phyloP scores from a whole-genome alignment of 2,888 invertebrate species.

The Hemithea aestivaria region DNA sequence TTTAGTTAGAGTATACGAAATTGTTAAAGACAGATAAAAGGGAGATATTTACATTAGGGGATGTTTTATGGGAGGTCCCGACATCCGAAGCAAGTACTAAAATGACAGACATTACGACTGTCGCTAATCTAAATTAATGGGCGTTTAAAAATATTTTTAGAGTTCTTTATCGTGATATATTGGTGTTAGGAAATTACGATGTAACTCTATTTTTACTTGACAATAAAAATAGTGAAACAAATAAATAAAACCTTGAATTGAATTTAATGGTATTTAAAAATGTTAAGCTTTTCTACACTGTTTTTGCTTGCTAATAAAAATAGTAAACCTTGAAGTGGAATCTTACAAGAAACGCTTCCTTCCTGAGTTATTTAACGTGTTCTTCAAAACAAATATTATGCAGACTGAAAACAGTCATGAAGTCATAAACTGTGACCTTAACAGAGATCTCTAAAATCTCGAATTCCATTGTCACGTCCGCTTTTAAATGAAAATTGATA shows the following conservation, averaged over 20 bases:
- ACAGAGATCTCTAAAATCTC: not conserved
- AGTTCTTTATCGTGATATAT: conserved; percentile 30
- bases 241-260: no score
- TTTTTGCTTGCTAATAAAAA: no score
- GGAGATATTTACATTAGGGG: conserved; percentile 72
- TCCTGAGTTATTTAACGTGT: not conserved
- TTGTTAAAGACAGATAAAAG: conserved; percentile 78
- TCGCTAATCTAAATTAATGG: conserved; percentile 62
- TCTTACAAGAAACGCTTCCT: no score
- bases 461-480: conserved; percentile 20
- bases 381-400: not conserved
- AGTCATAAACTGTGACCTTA: not conserved
- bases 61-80: conserved; percentile 67
- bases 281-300: no score
- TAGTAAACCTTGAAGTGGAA: no score
- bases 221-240: no score
- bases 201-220: no score
- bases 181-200: not conserved
- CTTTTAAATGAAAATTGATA: conserved; percentile 14
- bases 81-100: conserved; percentile 50
- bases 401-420: not conserved
- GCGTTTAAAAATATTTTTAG: conserved; percentile 38
- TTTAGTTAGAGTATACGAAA: conserved; percentile 75
- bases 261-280: no score
- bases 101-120: conserved; percentile 61